phyloP scores from a whole-genome alignment of 2,888 invertebrate species.

The Blastobasis lacticolella region DNA sequence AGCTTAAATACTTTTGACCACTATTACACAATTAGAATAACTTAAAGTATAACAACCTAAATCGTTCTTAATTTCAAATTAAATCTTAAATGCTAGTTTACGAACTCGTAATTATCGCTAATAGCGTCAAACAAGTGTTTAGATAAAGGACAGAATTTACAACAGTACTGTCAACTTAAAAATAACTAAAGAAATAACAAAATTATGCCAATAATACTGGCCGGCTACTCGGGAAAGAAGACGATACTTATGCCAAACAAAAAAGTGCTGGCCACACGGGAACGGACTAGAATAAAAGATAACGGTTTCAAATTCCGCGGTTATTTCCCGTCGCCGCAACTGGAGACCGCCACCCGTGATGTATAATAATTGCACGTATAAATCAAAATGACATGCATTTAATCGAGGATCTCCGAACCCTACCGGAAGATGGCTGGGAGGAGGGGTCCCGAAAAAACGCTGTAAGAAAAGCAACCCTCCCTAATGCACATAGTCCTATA shows the following conservation, averaged over 20 bases:
- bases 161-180: not conserved
- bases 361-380: conserved; percentile 56
- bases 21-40: too few species aligned
- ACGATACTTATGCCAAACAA: not conserved
- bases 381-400: conserved; percentile 67
- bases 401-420: conserved; percentile 47
- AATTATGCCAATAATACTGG: not conserved
- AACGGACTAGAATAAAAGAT: not conserved
- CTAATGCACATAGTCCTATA: conserved; percentile 62
- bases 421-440: conserved; percentile 33
- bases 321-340: conserved; percentile 4
- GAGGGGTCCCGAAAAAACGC: conserved; percentile 40
- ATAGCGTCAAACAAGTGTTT: too few species aligned
- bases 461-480: conserved; percentile 52
- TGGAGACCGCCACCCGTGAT: conserved; percentile 12
- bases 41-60: too few species aligned
- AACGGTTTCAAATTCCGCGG: conserved; percentile 1
- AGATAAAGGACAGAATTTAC: not conserved
- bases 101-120: too few species aligned
- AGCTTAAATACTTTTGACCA: too few species aligned
- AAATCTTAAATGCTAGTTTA: too few species aligned
- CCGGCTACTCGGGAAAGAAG: not conserved
- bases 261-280: not conserved
- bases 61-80: too few species aligned
- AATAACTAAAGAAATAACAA: not conserved